Conservation (phyloP, 2,113 vertebrate genomes). For the Etia nguti region DNA sequence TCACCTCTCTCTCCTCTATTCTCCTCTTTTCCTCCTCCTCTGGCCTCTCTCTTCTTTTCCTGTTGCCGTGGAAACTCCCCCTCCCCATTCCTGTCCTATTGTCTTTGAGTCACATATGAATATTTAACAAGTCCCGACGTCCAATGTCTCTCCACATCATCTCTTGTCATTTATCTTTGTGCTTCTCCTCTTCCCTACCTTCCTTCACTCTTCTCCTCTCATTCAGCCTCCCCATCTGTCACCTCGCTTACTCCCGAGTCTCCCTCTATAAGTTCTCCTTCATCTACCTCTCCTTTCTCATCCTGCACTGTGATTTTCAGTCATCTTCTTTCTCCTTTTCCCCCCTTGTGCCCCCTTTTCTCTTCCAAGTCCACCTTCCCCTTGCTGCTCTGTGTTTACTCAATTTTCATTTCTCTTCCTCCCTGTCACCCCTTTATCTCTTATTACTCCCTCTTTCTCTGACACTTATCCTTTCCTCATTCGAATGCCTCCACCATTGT, state of each 20-base stretch:
- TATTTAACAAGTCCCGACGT: constrained; percentile 40
- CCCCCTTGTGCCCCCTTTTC: background rate
- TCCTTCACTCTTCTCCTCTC: background rate
- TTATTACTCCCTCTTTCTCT: background rate
- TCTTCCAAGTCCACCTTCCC: background rate
- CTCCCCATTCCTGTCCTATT: background rate
- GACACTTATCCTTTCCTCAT: background rate
- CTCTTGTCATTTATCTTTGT: constrained; percentile 8
- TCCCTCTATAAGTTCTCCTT: background rate
- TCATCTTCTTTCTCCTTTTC: background rate
- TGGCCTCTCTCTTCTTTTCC: background rate
- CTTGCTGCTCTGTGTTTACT: background rate
- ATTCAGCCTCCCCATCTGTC: background rate
- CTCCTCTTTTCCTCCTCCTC: background rate
- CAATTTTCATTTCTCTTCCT: background rate
- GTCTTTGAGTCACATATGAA: constrained; percentile 43
- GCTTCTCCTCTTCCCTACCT: background rate
- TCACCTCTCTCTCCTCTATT: background rate
- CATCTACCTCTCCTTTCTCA: background rate
- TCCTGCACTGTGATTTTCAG: background rate
- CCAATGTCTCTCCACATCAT: constrained; percentile 12
- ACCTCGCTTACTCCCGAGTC: background rate
- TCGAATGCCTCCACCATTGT: background rate
- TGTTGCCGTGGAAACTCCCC: background rate
- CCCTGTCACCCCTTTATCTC: background rate